Evolutionary conservation across 2,888 invertebrate species (phyloP).

Genomic region (Sarcophaga subvicina): DNA sequence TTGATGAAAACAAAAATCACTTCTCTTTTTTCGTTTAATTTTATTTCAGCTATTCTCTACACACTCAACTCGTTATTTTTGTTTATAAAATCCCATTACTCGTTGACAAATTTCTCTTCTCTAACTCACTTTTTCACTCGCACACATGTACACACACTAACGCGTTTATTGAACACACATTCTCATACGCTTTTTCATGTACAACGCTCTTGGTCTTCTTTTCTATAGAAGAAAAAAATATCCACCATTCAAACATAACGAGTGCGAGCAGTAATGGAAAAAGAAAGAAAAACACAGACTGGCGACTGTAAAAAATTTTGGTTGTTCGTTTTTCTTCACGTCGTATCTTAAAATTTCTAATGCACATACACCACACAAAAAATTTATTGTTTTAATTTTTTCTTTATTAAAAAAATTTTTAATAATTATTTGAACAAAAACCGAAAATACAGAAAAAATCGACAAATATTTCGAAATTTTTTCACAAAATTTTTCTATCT

Average conservation of each 20-base stretch:
- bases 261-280: constrained; percentile 79
- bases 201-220: constrained; percentile 60
- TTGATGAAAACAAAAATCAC: constrained; percentile 67
- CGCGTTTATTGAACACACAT: constrained; percentile 48
- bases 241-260: constrained; percentile 71
- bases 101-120: constrained; percentile 59
- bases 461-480: constrained; percentile 74
- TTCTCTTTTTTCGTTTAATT: constrained; percentile 54
- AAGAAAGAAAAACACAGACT: constrained; percentile 80
- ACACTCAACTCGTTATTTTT: constrained; percentile 54
- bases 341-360: constrained; percentile 80
- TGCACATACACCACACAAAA: constrained; percentile 72
- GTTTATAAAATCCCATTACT: constrained; percentile 51
- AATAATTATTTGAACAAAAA: constrained; percentile 74
- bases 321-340: constrained; percentile 78
- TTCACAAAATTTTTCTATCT: constrained; percentile 57
- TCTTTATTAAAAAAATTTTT: constrained; percentile 71
- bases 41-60: constrained; percentile 54
- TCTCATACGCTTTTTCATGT: constrained; percentile 29
- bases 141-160: constrained; percentile 37
- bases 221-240: constrained; percentile 52
- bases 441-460: constrained; percentile 75
- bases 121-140: constrained; percentile 41
- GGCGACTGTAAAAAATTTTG: constrained; percentile 78
- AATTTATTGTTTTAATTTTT: constrained; percentile 76